A percentile compares a stretch with the other conserved stretches of the same genome.
These are phyloP conservation scores for Chrysochloris asiatica DNA, from an alignment of 2,113 vertebrate species.

Conservation along the genomic window DNA sequence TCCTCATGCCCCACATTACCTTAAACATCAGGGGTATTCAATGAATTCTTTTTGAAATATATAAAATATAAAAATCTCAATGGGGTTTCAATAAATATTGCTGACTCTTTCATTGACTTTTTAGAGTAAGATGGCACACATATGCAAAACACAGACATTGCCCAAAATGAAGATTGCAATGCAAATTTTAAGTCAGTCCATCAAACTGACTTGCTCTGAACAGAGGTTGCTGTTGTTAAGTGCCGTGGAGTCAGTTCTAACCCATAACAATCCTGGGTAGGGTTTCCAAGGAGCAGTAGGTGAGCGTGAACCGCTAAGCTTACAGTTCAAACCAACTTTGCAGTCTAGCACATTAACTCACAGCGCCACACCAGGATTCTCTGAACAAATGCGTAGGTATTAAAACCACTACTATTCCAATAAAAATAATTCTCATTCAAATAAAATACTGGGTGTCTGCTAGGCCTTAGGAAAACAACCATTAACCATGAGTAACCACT, in stretches of 20 bases:
- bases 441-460: background rate
- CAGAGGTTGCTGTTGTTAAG: too few relatives aligned
- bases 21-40: constrained; percentile 26
- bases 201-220: background rate
- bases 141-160: background rate
- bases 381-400: background rate
- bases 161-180: background rate
- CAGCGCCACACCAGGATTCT: too few relatives aligned
- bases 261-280: too few relatives aligned
- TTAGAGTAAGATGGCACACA: background rate
- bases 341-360: too few relatives aligned
- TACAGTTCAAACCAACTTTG: too few relatives aligned
- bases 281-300: too few relatives aligned
- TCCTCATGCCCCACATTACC: background rate
- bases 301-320: too few relatives aligned
- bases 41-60: background rate
- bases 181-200: background rate
- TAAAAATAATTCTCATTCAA: background rate
- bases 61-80: background rate
- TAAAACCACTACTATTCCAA: constrained; percentile 3
- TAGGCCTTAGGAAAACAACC: background rate
- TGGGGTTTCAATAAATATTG: background rate
- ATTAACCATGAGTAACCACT: background rate
- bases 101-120: background rate
- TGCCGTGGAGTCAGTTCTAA: too few relatives aligned